Conservation (phyloP, 2,888 invertebrate genomes). For the Oscheius sp. region DNA sequence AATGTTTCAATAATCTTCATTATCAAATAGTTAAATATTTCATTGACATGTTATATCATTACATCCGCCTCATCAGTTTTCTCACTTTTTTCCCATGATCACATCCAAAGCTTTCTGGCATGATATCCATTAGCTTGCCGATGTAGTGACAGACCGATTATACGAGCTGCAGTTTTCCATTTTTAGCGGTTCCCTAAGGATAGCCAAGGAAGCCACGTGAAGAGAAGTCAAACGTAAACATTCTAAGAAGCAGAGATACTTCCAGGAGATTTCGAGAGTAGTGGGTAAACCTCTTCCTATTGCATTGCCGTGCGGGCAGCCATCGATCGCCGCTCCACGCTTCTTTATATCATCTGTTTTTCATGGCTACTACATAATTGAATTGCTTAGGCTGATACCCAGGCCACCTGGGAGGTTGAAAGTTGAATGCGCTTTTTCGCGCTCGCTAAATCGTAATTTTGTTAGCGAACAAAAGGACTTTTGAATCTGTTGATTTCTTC, state of each 20-base stretch:
- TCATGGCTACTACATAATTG: conserved; percentile 23
- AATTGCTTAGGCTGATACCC: conserved; percentile 1
- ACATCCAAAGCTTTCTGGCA: neutral
- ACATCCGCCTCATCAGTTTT: too few species aligned
- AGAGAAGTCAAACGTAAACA: neutral
- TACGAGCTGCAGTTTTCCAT: neutral
- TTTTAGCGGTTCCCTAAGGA: neutral
- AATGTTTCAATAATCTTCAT: conserved; percentile 8
- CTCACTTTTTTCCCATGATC: neutral
- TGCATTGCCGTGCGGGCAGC: conserved; percentile 25
- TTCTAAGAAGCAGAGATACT: neutral
- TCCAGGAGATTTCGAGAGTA: conserved; percentile 12
- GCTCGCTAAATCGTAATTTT: too few species aligned
- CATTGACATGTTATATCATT: too few species aligned
- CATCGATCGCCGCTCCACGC: conserved; percentile 31
- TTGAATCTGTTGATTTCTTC: neutral
- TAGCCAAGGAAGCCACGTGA: neutral
- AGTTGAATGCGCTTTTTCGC: too few species aligned
- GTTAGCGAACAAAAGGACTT: conserved; percentile 9
- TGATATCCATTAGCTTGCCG: neutral
- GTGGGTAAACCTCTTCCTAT: conserved; percentile 23
- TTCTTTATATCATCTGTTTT: conserved; percentile 32
- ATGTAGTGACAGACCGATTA: neutral
- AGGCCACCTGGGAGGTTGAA: too few species aligned
- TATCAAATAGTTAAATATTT: too few species aligned